Evolutionary conservation across 1,140 invertebrate species (phyloP), one percentile per base, ranked within the genome.

Genomic region (Phocides pigmalion): DNA sequence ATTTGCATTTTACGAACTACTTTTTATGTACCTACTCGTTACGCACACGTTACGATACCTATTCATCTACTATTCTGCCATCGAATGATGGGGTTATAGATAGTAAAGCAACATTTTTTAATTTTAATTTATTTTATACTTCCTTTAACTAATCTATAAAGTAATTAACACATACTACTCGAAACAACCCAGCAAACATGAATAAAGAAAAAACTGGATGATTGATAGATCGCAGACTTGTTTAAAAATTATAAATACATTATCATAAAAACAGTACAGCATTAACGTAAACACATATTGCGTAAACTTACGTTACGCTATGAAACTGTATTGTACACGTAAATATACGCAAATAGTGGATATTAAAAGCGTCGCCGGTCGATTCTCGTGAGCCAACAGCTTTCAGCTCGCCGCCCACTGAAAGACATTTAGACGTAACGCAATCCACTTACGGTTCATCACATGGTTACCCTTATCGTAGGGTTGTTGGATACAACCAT

Each of bases 381-480:
- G 51, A 56, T 56, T 42, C 37, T 41, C 35, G 12, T n/a, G 50
- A 56, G 51, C 51, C 51, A 56, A 56, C 12, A 42, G 35, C 66
- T 59, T 68, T 62, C 66, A 51, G 64, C n/a, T 54, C 53, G 66
- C 39, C 66, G 66, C 66, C 61, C 66, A 53, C 61, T 64, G 66
- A 68, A 58, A 67, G 58, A 62, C 66, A 46, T 63, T 63, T 46
- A 39, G 35, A 39, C 35, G 35, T 39, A 59, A 58, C 44, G 50
- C 56, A 64, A 68, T 56, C 16, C 28, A 35, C 32, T 51, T 51
- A 51, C 8, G 35, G 35, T 39, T 39, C 35, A 14, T 12, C 14
- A 39, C 35, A 14, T 39, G 35, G 35, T 14, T 39, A 11, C 35
- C 35, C 35, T 39, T 35, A 35, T 35, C 32, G 11, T 39, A 14